Evolutionary conservation across 2,797 vertebrate species (phyloP), one percentile per base, ranked within the genome.

Genomic region (Scolopax bukidnonensis): DNA sequence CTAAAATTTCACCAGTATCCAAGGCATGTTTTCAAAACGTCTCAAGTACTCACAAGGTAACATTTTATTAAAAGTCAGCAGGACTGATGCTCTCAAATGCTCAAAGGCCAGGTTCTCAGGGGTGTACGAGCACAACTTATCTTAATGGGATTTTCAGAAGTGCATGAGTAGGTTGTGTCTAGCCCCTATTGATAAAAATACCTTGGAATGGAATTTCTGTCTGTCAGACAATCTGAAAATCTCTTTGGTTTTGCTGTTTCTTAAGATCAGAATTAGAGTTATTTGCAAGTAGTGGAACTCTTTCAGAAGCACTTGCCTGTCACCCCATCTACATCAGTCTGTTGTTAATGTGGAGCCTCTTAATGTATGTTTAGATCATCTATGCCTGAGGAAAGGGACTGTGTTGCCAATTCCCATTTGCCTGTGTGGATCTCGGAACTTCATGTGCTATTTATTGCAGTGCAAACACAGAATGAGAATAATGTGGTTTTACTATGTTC

Each of bases 81-180:
- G 53, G 71, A 68, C n/a, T 76, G 50, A 40, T 56, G n/a, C 45
- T 89, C 47, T 84, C 76, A 70, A 71, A 57, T 60, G 48, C 71
- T 76, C 74, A 57, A 78, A 89, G 59, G 38, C 56, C 48, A 43
- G n/a, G 38, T 77, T 91, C 48, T 81, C 71, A 61, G 33, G 56
- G 51, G 47, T 48, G 14, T 81, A 63, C 1, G 1, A 2, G 59
- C 77, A 60, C 59, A 76, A 21, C 15, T 63, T 92, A 41, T 4
- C 86, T 45, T 94, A 84, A 48, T 59, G 74, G 64, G 77, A 20
- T 94, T 93, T 95, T 79, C 80, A 84, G 60, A 45, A 93, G 41
- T 76, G 41, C 10, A 1, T 2, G 24, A 90, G 80, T 59, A 82
- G 63, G 41, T 50, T 90, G 56, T 63, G 53, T 57, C 36, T 79